Evolutionary conservation across 2,888 invertebrate genomes (phyloP), one percentile per base, ranked within the genome.

Genomic region (Clitarchus hookeri): DNA sequence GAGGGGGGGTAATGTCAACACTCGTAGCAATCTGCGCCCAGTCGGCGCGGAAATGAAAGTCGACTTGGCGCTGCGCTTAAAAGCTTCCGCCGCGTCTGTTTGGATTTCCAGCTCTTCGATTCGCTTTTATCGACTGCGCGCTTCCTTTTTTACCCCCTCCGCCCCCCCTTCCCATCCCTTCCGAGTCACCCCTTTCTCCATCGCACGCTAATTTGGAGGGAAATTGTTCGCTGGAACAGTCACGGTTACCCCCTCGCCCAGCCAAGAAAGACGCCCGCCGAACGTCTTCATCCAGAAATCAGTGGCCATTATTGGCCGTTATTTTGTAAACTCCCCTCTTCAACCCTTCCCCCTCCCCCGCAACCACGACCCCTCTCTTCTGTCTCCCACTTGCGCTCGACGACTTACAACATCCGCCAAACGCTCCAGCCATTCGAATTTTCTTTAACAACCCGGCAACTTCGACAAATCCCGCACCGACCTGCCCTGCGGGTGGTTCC

Each of bases 41-140:
- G 65, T 65, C 65, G 65, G n/a, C 65, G n/a, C 65, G 65, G 65
- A 65, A 65, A 65, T 65, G 65, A 65, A 65, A 65, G 65, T 65
- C 65, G 65, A 65, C 65, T 65, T 65, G 65, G 65, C n/a, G 65
- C 65, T 65, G 65, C 65, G 65, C 65, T 65, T 65, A 65, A 65
- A 65, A 65, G 65, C 65, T 65, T 65, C 65, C 65, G 65, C 65
- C 65, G 65, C 65, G 19, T 65, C 65, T 65, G 65, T 65, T 65
- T 65, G 65, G 65, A 65, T 65, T 65, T 65, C 65, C 65, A 65
- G 65, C 65, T 65, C 65, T 65, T 65, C 65, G 65, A 65, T 65
- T 65, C 65, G 65, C 65, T 65, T 65, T 65, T 65, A 65, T 65
- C 65, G 65, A 65, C 65, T 65, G 65, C n/a, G 65, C 65, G 65